Evolutionary conservation across 2,797 vertebrate genomes (phyloP).

Genomic region (Falco cherrug): DNA sequence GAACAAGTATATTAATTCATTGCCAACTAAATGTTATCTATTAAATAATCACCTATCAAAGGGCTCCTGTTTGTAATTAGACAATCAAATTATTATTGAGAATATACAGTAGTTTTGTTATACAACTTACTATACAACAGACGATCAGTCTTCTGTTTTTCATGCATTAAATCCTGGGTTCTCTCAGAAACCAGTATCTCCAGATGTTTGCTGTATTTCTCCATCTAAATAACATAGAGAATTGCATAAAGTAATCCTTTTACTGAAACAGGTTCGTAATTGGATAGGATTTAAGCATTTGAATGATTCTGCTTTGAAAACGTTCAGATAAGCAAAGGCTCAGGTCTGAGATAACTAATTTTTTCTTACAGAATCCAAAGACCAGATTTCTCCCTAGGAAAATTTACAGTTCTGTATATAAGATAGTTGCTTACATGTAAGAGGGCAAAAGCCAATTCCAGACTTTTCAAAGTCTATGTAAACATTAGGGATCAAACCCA

Average conservation of each 20-base stretch:
- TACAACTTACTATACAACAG: conserved; percentile 84
- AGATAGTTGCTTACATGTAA: neutral
- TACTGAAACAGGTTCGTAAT: neutral
- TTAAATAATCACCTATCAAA: neutral
- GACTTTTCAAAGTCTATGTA: neutral
- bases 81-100: neutral
- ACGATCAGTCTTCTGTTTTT: conserved; percentile 88
- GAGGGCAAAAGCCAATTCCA: neutral
- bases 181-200: conserved; percentile 86
- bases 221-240: conserved; percentile 80
- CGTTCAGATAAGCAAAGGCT: neutral
- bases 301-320: neutral
- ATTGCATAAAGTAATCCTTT: neutral
- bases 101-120: neutral
- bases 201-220: conserved; percentile 91
- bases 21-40: neutral
- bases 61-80: neutral
- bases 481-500: neutral
- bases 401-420: neutral
- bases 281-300: neutral
- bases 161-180: conserved; percentile 86
- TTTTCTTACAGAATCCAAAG: neutral
- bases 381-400: neutral
- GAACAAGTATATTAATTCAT: neutral
- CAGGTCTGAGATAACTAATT: neutral